Conservation (phyloP, 2,113 vertebrate genomes). For the Murina feae region DNA sequence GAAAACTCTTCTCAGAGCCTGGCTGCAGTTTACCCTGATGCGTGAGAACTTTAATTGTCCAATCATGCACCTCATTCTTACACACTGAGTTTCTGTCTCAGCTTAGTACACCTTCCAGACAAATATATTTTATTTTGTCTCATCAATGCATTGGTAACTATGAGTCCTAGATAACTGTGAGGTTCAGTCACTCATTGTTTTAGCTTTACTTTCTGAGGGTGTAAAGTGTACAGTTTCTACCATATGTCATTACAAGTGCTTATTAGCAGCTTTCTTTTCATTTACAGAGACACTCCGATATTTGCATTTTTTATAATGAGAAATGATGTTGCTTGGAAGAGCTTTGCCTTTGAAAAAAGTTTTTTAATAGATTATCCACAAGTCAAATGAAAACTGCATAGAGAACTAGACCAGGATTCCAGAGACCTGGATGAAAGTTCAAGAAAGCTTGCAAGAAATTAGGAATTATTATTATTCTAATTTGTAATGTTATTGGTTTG, state of each 20-base stretch:
- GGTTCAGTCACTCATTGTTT: background rate
- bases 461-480: background rate
- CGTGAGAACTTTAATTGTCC: background rate
- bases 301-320: slow-evolving; percentile 25
- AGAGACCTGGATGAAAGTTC: slow-evolving; percentile 9
- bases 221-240: background rate
- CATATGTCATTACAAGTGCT: background rate
- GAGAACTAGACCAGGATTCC: background rate
- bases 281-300: background rate
- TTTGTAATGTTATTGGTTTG: background rate
- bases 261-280: background rate
- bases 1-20: background rate
- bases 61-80: background rate
- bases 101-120: background rate
- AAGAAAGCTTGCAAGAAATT: slow-evolving; percentile 2
- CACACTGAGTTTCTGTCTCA: background rate
- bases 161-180: background rate
- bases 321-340: slow-evolving; percentile 14
- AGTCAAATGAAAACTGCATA: background rate
- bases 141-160: background rate
- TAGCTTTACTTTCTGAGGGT: background rate
- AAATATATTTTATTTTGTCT: background rate
- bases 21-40: background rate
- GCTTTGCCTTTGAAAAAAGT: slow-evolving; percentile 1
- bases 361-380: background rate